Evolutionary conservation across 2,888 invertebrate genomes (phyloP).

Genomic region (Glaucopsyche alexis): DNA sequence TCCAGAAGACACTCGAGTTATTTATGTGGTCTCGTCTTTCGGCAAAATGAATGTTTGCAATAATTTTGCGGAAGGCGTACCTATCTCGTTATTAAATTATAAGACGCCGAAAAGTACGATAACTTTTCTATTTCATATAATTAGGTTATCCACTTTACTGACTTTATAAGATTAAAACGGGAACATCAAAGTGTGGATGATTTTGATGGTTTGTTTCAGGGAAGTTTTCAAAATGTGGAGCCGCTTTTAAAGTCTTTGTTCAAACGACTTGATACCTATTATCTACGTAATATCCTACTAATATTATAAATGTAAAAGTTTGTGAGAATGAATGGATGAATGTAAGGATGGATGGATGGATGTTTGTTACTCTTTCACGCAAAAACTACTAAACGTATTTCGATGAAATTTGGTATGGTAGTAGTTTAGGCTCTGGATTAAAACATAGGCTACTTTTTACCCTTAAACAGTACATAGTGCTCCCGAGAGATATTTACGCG

Average conservation of each 20-base stretch:
- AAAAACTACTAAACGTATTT: no score
- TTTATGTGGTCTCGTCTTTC: constrained; percentile 61
- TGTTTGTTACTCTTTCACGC: no score
- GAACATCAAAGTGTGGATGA: background rate
- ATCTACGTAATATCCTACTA: no score
- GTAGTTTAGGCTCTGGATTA: no score
- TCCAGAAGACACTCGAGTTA: constrained; percentile 64
- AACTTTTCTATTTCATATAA: constrained; percentile 13
- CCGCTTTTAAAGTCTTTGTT: background rate
- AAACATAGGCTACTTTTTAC: no score
- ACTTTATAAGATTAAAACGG: background rate
- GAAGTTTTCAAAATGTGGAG: background rate
- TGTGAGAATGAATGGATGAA: no score
- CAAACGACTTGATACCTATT: background rate
- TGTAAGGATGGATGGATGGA: no score
- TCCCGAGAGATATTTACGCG: no score
- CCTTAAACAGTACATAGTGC: no score
- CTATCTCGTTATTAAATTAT: constrained; percentile 51
- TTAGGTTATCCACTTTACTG: background rate
- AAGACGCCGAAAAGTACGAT: constrained; percentile 44
- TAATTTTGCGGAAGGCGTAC: constrained; percentile 30
- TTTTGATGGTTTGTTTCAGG: constrained; percentile 3
- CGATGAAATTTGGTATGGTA: no score
- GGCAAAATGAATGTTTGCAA: constrained; percentile 62
- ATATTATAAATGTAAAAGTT: no score